Evolutionary conservation across 2,113 vertebrate species (phyloP), one percentile per base, ranked within the genome.

Genomic region (Sterna hirundo): DNA sequence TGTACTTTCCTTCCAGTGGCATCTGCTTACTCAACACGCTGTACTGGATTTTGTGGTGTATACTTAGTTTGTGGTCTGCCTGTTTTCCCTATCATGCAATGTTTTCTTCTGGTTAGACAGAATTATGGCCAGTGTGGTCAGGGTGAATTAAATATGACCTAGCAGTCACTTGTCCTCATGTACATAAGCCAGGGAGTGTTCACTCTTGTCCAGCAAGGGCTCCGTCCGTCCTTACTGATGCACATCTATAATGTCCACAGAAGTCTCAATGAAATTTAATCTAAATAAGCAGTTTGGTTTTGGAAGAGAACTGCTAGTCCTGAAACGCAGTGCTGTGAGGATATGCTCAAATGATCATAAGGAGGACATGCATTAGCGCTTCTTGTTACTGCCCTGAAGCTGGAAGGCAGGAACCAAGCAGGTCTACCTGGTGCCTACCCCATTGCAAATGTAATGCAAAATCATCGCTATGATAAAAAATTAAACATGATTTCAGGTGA

Each of bases 11-110:
- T 85, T 94, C 78, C 83, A 87, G 36, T 51, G 58, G 54, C 71
- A 79, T 96, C 97, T 98, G 70, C 93, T 95, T 95, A 70, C 89
- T 95, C 94, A 93, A 95, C 58, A 80, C n/a, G 76, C 70, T 20
- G 10, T 86, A 55, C 68, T 88, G 62, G 83, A 46, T 85, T 94
- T 82, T 85, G 74, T 89, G 77, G 81, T 61, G 22, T 88, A 62
- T 66, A 82, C 84, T 95, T 95, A 94, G 78, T 54, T 95, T 0
- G 32, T 55, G 95, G 95, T 91, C 54, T 94, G 95, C 86, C 93
- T 93, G 44, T 94, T 97, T 96, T 87, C 89, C 74, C 81, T 89
- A 32, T 85, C 74, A 5, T 93, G 89, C 81, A 87, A 66, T 94
- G 74, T 96, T 94, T 95, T 74, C 81, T 91, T 95, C 81, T 96